phyloP scores from a whole-genome alignment of 2,797 vertebrate genomes.

The Allobates femoralis region DNA sequence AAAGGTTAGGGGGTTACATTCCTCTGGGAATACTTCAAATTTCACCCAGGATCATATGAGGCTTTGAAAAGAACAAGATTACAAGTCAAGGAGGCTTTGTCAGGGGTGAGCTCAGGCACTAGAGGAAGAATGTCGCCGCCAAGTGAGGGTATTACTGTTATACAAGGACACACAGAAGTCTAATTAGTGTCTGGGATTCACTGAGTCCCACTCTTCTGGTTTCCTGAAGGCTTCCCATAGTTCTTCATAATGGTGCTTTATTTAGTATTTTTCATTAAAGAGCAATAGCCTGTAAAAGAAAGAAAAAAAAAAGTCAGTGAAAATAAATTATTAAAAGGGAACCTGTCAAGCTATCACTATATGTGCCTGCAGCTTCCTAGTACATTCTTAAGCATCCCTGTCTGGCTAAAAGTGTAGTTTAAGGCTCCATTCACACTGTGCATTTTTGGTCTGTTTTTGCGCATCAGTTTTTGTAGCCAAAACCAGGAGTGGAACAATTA shows the following conservation, averaged over 20 bases:
- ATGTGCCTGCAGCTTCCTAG: too few species aligned
- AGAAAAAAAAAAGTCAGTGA: neutral
- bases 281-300: neutral
- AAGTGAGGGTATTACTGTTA: constrained; percentile 22
- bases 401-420: too few species aligned
- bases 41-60: constrained; percentile 43
- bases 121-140: neutral
- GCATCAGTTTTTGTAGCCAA: too few species aligned
- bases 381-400: too few species aligned
- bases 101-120: neutral
- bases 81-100: constrained; percentile 41
- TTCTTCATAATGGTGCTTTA: neutral
- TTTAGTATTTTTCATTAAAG: neutral
- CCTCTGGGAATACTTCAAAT: constrained; percentile 46
- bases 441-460: too few species aligned
- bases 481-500: too few species aligned
- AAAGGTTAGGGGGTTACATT: constrained; percentile 51
- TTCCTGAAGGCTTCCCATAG: neutral
- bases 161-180: neutral
- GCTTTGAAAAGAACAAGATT: constrained; percentile 37
- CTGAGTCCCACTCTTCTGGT: neutral
- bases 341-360: too few species aligned
- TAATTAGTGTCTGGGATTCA: constrained; percentile 26
- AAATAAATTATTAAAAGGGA: too few species aligned
- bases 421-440: too few species aligned